Conservation (phyloP, 1,140 invertebrate genomes). For the Whitmania pigra region DNA sequence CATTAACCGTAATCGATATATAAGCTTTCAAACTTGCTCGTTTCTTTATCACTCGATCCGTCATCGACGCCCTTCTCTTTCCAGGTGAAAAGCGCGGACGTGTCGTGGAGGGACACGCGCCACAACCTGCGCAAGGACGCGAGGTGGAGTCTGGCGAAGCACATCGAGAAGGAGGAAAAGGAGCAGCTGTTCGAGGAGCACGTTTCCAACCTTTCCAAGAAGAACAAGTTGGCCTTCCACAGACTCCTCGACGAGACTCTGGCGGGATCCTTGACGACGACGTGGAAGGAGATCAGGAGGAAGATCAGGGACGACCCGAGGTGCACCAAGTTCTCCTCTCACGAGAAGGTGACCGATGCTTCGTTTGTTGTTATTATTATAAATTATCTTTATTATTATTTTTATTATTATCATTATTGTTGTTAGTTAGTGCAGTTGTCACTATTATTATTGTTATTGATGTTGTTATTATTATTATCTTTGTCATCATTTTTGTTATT, state of each 20-base stretch:
- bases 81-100: constrained; percentile 72
- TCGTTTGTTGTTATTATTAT: no score
- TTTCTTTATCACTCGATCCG: not conserved
- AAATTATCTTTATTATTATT: no score
- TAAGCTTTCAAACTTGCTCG: no score
- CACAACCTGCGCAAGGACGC: constrained; percentile 86
- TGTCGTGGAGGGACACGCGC: constrained; percentile 87
- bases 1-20: no score
- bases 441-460: no score
- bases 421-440: no score
- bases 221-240: constrained; percentile 81
- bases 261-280: constrained; percentile 55
- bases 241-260: constrained; percentile 43
- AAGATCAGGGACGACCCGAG: constrained; percentile 77
- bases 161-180: constrained; percentile 75
- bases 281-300: constrained; percentile 83
- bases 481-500: no score
- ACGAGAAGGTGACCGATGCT: constrained; percentile 53
- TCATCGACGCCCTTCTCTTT: not conserved
- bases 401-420: no score
- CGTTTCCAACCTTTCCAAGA: constrained; percentile 67
- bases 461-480: no score
- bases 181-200: constrained; percentile 83
- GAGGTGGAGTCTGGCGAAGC: constrained; percentile 63
- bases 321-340: constrained; percentile 75